A percentile compares a stretch with the other conserved stretches of the same genome.
phyloP scores from a whole-genome alignment of 2,113 vertebrate species.

The Equus przewalskii region DNA sequence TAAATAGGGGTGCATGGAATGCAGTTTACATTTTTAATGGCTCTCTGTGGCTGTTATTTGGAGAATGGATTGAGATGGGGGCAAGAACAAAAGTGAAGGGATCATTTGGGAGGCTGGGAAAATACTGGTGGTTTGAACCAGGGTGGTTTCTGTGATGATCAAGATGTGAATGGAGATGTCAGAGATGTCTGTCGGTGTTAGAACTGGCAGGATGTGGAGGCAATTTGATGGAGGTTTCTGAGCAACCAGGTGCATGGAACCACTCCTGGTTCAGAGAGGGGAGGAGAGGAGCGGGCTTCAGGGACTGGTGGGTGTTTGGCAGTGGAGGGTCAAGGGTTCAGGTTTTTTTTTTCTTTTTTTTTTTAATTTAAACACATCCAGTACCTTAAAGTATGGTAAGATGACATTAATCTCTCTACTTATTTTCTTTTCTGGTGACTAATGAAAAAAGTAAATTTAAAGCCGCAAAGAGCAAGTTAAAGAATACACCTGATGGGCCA shows the following conservation, averaged over 20 bases:
- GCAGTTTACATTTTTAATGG: not conserved
- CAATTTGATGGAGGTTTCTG: not conserved
- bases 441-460: conserved; percentile 54
- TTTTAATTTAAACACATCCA: not conserved
- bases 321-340: not conserved
- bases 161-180: not conserved
- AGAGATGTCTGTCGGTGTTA: not conserved
- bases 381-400: not conserved
- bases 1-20: not conserved
- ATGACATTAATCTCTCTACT: not conserved
- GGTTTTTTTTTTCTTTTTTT: not conserved
- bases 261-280: not conserved
- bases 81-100: not conserved
- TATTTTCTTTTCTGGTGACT: conserved; percentile 40
- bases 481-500: not conserved
- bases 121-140: not conserved
- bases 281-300: not conserved
- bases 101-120: not conserved
- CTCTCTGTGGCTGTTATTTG: not conserved
- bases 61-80: not conserved
- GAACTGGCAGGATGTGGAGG: not conserved
- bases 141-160: not conserved
- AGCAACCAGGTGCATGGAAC: not conserved
- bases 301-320: no score
- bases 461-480: conserved; percentile 22